Evolutionary conservation across 2,888 invertebrate genomes (phyloP), one percentile per base, ranked within the genome.

Genomic region (Apotomis capreana): DNA sequence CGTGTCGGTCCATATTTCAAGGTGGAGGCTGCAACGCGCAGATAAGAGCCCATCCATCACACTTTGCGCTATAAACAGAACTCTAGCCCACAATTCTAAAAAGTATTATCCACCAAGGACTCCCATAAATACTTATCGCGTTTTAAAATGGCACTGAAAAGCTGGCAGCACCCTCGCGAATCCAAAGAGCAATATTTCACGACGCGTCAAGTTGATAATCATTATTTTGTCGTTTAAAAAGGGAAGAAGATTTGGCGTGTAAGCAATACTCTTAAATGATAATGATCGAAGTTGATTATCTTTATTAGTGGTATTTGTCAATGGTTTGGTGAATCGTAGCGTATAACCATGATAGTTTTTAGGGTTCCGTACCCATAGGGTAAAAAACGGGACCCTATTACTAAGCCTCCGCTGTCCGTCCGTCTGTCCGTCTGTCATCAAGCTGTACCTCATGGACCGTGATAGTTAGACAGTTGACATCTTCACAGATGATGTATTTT

Each of bases 1-100:
- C 76, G 76, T 70, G 81, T 79, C 81, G 78, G 78, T 79, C 83
- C 87, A 86, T 89, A 88, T 86, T 87, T 87, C 82, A 84, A 83
- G 84, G 84, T 81, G 77, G 80, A 73, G 79, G 78, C 81, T 81
- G 78, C 80, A 81, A 68, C 79, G 81, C 84, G 76, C 78, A 86
- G 90, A 90, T 90, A 91, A 91, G 85, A 82, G 84, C 76, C 82
- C 87, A 92, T 92, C 91, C 89, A 91, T 91, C 91, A 91, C 89
- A 85, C 85, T 87, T 84, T 82, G 78, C 80, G 86, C 81, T 88
- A 87, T 88, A 90, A 89, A 90, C 90, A 89, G 84, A 81, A 78
- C 74, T 59, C 75, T 75, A 76, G 75, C 75, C 74, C 75, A 74
- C 75, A 40, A 40, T 54, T 54, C 15, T 12, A 64, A 40, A 64